Evolutionary conservation across 2,888 invertebrate species (phyloP).

Genomic region (Sarcophaga rosellei): DNA sequence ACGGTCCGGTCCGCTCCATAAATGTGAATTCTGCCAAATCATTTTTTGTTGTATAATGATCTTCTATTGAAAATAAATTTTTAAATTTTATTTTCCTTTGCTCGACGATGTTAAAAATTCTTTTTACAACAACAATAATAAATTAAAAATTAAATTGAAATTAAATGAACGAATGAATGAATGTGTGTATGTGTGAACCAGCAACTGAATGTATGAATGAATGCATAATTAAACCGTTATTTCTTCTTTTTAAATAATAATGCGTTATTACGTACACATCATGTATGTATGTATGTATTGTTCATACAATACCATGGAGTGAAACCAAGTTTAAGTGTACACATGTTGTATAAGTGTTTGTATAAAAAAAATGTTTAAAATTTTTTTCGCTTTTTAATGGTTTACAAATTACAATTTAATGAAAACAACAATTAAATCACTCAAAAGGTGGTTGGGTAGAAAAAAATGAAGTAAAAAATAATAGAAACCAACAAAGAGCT

Average conservation of each 20-base stretch:
- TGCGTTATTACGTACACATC: slow-evolving; percentile 40
- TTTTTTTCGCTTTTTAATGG: slow-evolving; percentile 49
- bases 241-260: slow-evolving; percentile 34
- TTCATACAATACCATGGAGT: slow-evolving; percentile 10
- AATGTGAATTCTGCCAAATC: too few relatives aligned
- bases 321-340: slow-evolving; percentile 1
- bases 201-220: slow-evolving; percentile 4
- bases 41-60: background rate
- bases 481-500: background rate
- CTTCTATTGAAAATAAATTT: background rate
- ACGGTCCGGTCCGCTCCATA: too few relatives aligned
- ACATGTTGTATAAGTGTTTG: background rate
- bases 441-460: slow-evolving; percentile 29
- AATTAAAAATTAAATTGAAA: slow-evolving; percentile 11
- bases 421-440: slow-evolving; percentile 67
- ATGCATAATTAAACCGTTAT: slow-evolving; percentile 62
- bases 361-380: background rate
- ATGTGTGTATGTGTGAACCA: background rate
- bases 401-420: slow-evolving; percentile 66
- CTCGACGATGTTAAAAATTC: background rate
- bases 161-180: slow-evolving; percentile 1
- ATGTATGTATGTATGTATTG: slow-evolving; percentile 31
- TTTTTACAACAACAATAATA: background rate
- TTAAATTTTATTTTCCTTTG: background rate
- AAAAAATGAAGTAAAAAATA: background rate